A percentile compares a stretch with the other conserved stretches of the same genome.
phyloP scores from a whole-genome alignment of 2,113 vertebrate species.

The Dromas ardeola region DNA sequence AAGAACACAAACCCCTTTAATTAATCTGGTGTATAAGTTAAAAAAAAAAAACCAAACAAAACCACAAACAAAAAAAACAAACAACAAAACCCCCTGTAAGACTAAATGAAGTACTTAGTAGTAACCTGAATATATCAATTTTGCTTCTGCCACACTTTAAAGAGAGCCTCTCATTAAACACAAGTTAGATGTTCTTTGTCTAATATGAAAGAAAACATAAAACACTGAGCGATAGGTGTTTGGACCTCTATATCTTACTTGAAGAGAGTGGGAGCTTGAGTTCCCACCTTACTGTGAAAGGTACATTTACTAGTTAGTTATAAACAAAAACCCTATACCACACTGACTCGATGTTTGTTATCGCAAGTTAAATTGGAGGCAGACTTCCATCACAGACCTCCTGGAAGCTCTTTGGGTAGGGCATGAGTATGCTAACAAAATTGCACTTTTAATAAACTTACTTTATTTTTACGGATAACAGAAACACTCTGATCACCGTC shows the following conservation, averaged over 20 bases:
- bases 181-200: neutral
- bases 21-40: too few relatives aligned
- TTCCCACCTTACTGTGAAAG: neutral
- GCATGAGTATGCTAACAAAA: neutral
- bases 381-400: neutral
- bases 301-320: neutral
- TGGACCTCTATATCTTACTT: neutral
- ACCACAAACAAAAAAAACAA: neutral
- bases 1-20: neutral
- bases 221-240: accelerated
- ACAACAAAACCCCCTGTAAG: accelerated
- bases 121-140: accelerated
- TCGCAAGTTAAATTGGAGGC: neutral
- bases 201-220: accelerated
- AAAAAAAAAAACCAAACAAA: neutral
- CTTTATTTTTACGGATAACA: neutral
- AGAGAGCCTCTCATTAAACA: neutral
- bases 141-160: neutral
- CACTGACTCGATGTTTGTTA: accelerated
- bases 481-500: neutral
- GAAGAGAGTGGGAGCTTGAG: neutral
- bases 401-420: neutral
- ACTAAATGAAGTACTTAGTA: neutral
- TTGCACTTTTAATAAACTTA: neutral
- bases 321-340: neutral